Conservation (phyloP, 2,113 vertebrate species). For the Thunnus thynnus region DNA sequence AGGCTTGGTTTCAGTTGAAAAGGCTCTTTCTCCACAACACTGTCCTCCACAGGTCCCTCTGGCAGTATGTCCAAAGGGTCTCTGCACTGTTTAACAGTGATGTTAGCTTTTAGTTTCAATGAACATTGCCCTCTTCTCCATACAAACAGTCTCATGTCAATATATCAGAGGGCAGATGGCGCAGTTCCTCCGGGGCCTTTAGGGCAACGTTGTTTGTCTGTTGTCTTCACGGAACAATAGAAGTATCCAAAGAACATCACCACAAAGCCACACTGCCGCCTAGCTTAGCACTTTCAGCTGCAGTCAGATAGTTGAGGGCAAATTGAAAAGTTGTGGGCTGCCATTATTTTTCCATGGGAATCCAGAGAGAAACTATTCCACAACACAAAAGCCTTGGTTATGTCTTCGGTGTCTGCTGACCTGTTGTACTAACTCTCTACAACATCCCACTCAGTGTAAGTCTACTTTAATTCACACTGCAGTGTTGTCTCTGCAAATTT, state of each 20-base stretch:
- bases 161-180: conserved; percentile 32
- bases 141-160: conserved; percentile 55
- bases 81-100: conserved; percentile 16
- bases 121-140: conserved; percentile 40
- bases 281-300: conserved; percentile 34
- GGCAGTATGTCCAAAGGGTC: neutral
- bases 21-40: neutral
- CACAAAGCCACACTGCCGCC: conserved; percentile 32
- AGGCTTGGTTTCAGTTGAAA: neutral
- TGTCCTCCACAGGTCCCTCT: neutral
- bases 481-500: neutral
- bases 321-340: conserved; percentile 52
- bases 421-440: conserved; percentile 9
- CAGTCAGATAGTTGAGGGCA: conserved; percentile 39
- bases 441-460: conserved; percentile 5
- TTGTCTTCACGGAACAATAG: conserved; percentile 58
- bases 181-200: conserved; percentile 9
- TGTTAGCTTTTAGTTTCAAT: conserved; percentile 8
- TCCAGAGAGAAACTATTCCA: conserved; percentile 47
- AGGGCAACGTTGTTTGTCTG: conserved; percentile 43
- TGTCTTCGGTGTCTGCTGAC: conserved; percentile 28
- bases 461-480: conserved; percentile 8
- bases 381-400: conserved; percentile 37
- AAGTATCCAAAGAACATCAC: conserved; percentile 48
- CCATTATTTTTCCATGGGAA: conserved; percentile 54